Base-by-base conservation (phyloP, 1,140 invertebrate genomes). In the Galleria mellonella region DNA sequence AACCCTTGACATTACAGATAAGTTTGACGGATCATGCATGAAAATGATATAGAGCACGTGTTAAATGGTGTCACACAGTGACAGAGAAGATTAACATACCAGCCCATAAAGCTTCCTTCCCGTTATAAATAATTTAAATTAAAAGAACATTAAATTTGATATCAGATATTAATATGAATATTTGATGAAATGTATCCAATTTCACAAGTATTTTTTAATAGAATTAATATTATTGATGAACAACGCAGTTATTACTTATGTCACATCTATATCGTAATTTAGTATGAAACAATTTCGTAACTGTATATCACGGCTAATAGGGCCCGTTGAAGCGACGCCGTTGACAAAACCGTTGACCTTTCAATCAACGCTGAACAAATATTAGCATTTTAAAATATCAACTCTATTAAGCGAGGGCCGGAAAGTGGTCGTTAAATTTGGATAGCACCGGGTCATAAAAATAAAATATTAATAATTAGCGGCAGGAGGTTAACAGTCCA, bases 1-100 rank as follows among this genome's bases (percentile, higher is more conserved):
- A 83, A 75, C 71, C 69, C 71, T 71, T 82, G 81, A 82, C 74
- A 66, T 72, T 43, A 49, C 45, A 69, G 72, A 75, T 81, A 74
- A 77, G 50, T 81, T 81, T 75, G 66, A 74, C 70, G 54, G 68
- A 81, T 82, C 65, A 71, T 72, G 55, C 62, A 64, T 53, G 62
- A 72, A 70, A 67, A 79, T 75, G 58, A 69, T 65, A 60, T 59
- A 62, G 55, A 50, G 50, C 58, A 62, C 41, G 47, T 62, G 62
- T 52, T 51, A 45, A 54, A 55, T 30, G 27, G 32, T 44, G 46
- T 35, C 38, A 48, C 39, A 54, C 50, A 39, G 43, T 32, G 30
- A 41, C 44, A 31, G 9, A 14, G 39, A 17, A 31, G 39, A 48
- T 48, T 48, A 48, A 38, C 33, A 27, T 43, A 29, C 29, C 17